phyloP scores from a whole-genome alignment of 1,140 invertebrate species.

The Heliconius melpomene region DNA sequence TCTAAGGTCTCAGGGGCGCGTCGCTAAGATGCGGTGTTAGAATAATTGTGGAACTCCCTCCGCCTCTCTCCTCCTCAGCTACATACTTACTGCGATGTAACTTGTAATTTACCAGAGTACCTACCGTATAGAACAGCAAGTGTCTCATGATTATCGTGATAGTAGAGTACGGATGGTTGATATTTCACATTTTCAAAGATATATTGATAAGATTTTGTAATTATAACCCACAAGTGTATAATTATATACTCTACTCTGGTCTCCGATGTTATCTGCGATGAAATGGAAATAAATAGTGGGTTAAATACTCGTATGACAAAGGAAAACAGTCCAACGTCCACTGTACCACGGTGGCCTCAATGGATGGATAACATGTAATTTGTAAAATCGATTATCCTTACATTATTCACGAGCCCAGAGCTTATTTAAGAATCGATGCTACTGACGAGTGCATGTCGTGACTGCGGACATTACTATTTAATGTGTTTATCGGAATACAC shows the following conservation, averaged over 20 bases:
- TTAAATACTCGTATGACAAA: too few species aligned
- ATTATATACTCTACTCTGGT: too few species aligned
- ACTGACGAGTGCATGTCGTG: slow-evolving; percentile 29
- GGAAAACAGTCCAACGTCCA: too few species aligned
- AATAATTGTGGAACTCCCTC: slow-evolving; percentile 23
- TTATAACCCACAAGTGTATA: too few species aligned
- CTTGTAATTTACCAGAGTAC: slow-evolving; percentile 16
- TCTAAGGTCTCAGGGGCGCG: slow-evolving; percentile 4
- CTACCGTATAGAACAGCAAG: not conserved
- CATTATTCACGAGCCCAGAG: not conserved
- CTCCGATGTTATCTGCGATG: too few species aligned
- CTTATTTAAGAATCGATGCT: slow-evolving; percentile 7
- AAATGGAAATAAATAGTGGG: too few species aligned
- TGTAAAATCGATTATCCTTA: not conserved
- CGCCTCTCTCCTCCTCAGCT: not conserved
- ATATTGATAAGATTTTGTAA: too few species aligned
- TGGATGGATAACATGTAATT: too few species aligned
- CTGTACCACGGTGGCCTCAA: too few species aligned
- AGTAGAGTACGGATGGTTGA: not conserved
- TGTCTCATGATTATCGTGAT: not conserved
- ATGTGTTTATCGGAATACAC: not conserved
- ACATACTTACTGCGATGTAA: not conserved
- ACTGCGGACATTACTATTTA: slow-evolving; percentile 16
- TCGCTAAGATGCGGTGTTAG: slow-evolving; percentile 16
- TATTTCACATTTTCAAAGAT: not conserved